phyloP scores from a whole-genome alignment of 2,797 vertebrate species.

The Champsocephalus esox region DNA sequence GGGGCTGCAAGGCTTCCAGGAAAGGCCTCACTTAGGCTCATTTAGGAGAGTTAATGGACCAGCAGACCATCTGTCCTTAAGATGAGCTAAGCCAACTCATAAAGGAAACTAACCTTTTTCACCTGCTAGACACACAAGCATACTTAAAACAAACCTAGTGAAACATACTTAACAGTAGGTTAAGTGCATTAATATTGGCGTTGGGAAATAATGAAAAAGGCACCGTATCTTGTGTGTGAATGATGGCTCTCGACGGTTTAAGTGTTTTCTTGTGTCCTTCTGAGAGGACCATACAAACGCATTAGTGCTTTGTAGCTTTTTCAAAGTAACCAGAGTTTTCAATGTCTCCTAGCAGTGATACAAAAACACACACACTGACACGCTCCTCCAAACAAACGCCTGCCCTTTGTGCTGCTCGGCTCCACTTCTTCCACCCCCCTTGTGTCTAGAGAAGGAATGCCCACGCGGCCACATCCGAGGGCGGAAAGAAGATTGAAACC shows the following conservation, averaged over 20 bases:
- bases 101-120: conserved; percentile 49
- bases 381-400: conserved; percentile 63
- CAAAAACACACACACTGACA: conserved; percentile 33
- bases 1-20: conserved; percentile 69
- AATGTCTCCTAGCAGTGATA: conserved; percentile 35
- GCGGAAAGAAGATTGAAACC: conserved; percentile 86
- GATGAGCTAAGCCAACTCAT: conserved; percentile 57
- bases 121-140: conserved; percentile 33
- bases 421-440: conserved; percentile 41
- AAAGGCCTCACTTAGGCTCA: conserved; percentile 75
- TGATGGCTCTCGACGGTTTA: conserved; percentile 2
- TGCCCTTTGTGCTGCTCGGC: conserved; percentile 72
- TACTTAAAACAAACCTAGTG: conserved; percentile 16
- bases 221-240: background rate
- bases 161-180: background rate
- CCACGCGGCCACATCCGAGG: conserved; percentile 80
- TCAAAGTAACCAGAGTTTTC: conserved; percentile 32
- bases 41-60: conserved; percentile 76
- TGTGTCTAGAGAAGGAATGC: conserved; percentile 79
- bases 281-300: conserved; percentile 4
- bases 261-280: background rate
- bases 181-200: conserved; percentile 12
- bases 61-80: conserved; percentile 77
- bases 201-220: conserved; percentile 8
- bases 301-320: conserved; percentile 23